phyloP scores from a whole-genome alignment of 1,140 invertebrate species.

The Drosophila jambulina region DNA sequence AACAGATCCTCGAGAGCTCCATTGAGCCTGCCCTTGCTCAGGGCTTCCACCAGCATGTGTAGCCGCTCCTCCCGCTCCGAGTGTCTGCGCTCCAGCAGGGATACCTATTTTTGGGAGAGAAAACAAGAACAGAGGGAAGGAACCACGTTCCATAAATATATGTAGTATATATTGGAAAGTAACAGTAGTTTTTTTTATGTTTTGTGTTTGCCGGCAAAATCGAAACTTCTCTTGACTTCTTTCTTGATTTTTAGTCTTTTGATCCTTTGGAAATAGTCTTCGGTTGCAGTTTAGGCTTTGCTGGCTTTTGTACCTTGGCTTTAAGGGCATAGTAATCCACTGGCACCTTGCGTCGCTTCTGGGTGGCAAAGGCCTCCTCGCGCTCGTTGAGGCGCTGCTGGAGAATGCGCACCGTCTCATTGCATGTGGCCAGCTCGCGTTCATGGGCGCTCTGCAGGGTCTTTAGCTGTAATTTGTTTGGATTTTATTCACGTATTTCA shows the following conservation, averaged over 20 bases:
- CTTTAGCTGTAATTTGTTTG: slow-evolving; percentile 86
- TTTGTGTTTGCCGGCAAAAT: neutral
- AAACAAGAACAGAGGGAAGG: neutral
- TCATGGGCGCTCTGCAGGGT: slow-evolving; percentile 92
- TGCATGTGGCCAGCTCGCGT: slow-evolving; percentile 88
- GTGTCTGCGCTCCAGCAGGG: slow-evolving; percentile 79
- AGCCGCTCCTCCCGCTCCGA: slow-evolving; percentile 83
- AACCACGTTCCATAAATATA: neutral
- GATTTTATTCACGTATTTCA: neutral
- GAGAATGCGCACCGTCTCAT: slow-evolving; percentile 80
- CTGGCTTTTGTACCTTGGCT: slow-evolving; percentile 72
- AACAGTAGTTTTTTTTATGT: neutral
- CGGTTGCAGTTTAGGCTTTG: neutral
- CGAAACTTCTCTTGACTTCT: neutral
- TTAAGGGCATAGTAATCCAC: slow-evolving; percentile 84
- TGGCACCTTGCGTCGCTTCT: slow-evolving; percentile 83
- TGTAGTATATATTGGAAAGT: neutral
- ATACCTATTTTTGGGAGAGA: slow-evolving; percentile 61
- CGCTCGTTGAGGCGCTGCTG: slow-evolving; percentile 83
- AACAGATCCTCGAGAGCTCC: slow-evolving; percentile 78
- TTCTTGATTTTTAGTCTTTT: neutral
- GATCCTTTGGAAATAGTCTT: neutral
- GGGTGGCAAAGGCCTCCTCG: slow-evolving; percentile 76
- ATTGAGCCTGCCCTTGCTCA: slow-evolving; percentile 82
- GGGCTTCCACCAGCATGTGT: slow-evolving; percentile 84